Percentiles rank a stretch among this genome's conserved stretches.
Evolutionary conservation across 2,888 invertebrate species (phyloP).

Genomic region (Acrobasis repandana): DNA sequence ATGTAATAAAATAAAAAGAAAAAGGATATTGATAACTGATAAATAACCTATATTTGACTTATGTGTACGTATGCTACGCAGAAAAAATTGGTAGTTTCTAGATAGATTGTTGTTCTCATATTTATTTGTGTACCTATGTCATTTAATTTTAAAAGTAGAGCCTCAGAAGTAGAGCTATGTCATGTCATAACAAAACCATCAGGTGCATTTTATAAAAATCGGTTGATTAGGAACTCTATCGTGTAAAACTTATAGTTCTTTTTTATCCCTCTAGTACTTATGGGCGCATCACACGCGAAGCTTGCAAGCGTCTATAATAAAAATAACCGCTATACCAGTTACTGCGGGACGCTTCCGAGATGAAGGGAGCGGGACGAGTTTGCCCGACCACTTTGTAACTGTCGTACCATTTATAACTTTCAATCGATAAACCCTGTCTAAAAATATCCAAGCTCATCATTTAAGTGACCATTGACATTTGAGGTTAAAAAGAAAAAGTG

Average conservation of each 20-base stretch:
- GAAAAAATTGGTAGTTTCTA: no score
- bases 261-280: background rate
- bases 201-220: background rate
- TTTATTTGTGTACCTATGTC: no score
- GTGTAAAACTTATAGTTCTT: background rate
- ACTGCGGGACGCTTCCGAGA: slow-evolving; percentile 51
- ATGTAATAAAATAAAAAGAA: no score
- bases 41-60: no score
- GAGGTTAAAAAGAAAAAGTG: slow-evolving; percentile 26
- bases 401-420: slow-evolving; percentile 21
- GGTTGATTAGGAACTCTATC: background rate
- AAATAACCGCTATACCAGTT: slow-evolving; percentile 60
- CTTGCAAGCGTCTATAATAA: slow-evolving; percentile 54
- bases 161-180: no score
- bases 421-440: slow-evolving; percentile 14
- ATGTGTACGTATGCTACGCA: no score
- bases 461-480: slow-evolving; percentile 17
- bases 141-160: no score
- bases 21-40: no score
- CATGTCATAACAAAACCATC: background rate
- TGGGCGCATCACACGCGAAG: slow-evolving; percentile 30
- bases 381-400: slow-evolving; percentile 27
- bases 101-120: no score
- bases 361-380: slow-evolving; percentile 39
- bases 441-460: slow-evolving; percentile 13